Evolutionary conservation across 2,888 invertebrate genomes (phyloP).

Genomic region (Coenonympha glycerion): DNA sequence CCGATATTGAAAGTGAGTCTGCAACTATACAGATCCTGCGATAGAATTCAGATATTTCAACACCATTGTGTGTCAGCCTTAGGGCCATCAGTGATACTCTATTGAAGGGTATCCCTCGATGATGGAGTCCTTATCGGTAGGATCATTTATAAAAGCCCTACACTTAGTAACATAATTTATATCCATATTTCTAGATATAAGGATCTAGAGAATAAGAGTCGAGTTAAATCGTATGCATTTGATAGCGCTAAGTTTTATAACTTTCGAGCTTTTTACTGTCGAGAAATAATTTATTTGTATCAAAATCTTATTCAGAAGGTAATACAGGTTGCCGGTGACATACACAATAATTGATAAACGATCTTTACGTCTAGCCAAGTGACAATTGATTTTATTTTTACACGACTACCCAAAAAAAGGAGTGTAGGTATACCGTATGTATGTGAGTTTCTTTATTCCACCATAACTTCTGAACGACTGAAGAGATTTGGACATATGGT

Average conservation of each 20-base stretch:
- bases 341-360: no score
- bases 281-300: no score
- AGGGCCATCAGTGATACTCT: slow-evolving; percentile 40
- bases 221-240: not conserved
- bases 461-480: no score
- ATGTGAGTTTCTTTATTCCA: no score
- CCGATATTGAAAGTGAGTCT: slow-evolving; percentile 32
- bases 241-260: not conserved
- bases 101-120: slow-evolving; percentile 41
- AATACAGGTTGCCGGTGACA: no score
- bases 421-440: no score
- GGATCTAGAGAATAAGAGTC: not conserved
- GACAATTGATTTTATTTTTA: no score
- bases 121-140: slow-evolving; percentile 42
- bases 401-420: no score
- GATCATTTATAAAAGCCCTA: slow-evolving; percentile 12
- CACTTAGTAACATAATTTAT: not conserved
- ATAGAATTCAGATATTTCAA: slow-evolving; percentile 58
- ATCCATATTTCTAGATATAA: not conserved
- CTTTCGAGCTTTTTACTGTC: not conserved
- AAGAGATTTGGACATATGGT: no score
- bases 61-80: slow-evolving; percentile 51
- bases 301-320: not conserved
- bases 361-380: no score
- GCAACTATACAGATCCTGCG: slow-evolving; percentile 36